These are phyloP conservation scores for Loripinus fragilis DNA, from an alignment of 2,888 invertebrate species.

Conservation along the genomic window DNA sequence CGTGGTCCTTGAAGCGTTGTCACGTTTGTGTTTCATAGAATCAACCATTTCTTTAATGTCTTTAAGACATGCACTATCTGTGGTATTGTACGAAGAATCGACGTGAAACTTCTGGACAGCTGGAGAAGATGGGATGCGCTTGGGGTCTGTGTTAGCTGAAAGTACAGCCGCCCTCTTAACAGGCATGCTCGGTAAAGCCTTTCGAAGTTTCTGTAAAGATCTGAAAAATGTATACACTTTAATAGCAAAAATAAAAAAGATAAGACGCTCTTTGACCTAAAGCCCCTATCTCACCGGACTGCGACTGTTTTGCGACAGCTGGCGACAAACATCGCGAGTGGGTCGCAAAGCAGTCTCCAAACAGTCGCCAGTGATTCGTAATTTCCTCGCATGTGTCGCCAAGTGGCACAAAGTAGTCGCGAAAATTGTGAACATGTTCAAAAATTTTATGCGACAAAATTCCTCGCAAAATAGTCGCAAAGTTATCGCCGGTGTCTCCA, in stretches of 20 bases:
- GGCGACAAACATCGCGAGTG: too few species aligned
- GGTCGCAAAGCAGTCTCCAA: too few species aligned
- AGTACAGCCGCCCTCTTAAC: slow-evolving; percentile 25
- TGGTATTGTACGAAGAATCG: neutral
- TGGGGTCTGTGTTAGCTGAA: slow-evolving; percentile 11
- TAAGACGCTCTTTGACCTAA: too few species aligned
- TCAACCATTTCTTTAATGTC: slow-evolving; percentile 21
- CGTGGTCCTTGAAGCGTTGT: slow-evolving; percentile 9
- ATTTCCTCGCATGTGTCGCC: too few species aligned
- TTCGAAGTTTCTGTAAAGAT: slow-evolving; percentile 13
- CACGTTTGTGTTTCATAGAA: slow-evolving; percentile 27
- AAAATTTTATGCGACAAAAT: too few species aligned
- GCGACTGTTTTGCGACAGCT: too few species aligned
- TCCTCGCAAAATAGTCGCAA: too few species aligned
- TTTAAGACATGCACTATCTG: neutral
- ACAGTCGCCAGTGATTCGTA: too few species aligned
- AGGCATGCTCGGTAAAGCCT: slow-evolving; percentile 25
- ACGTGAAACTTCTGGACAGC: slow-evolving; percentile 16
- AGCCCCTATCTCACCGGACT: too few species aligned
- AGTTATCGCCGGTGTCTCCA: too few species aligned
- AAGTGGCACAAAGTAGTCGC: too few species aligned
- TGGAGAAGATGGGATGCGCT: slow-evolving; percentile 14
- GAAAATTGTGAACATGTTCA: too few species aligned
- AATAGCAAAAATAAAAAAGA: neutral
- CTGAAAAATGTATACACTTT: neutral